Percentiles rank a stretch among this genome's conserved stretches.
Evolutionary conservation across 2,797 vertebrate species (phyloP).

Genomic region (Liasis olivaceus): DNA sequence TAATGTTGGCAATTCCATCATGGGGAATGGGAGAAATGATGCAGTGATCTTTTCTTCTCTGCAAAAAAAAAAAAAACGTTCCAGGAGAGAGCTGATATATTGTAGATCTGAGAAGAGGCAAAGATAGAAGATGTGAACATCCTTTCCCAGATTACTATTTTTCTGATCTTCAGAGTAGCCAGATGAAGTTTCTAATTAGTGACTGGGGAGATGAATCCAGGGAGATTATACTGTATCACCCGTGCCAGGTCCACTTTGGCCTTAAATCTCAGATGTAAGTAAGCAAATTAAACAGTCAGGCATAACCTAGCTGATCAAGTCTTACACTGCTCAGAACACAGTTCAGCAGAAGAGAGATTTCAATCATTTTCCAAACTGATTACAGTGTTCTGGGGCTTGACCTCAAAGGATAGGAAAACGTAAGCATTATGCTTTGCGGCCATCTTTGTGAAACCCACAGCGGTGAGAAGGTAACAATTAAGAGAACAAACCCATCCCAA

Average conservation of each 20-base stretch:
- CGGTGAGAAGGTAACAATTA: not conserved
- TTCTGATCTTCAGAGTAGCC: not conserved
- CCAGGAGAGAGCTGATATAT: not conserved
- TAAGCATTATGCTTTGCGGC: constrained; percentile 28
- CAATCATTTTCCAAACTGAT: constrained; percentile 14
- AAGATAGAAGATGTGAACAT: not conserved
- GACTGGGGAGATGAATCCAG: not conserved
- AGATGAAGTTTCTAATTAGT: not conserved
- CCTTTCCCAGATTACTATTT: not conserved
- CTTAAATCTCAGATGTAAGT: not conserved
- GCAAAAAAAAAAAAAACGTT: not conserved
- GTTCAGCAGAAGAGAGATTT: not conserved
- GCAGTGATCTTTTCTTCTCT: not conserved
- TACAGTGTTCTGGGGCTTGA: not conserved
- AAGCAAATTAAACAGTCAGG: not conserved
- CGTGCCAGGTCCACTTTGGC: not conserved
- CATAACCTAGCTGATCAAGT: not conserved
- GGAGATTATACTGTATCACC: not conserved
- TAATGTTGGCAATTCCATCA: too few relatives aligned
- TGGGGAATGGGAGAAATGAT: not conserved
- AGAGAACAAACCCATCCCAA: constrained; percentile 12
- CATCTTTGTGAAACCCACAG: not conserved
- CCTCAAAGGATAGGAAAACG: constrained; percentile 22
- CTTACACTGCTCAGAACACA: not conserved
- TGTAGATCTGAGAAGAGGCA: not conserved